Conservation (phyloP, 2,888 invertebrate species). For the Brachyptera risi region DNA sequence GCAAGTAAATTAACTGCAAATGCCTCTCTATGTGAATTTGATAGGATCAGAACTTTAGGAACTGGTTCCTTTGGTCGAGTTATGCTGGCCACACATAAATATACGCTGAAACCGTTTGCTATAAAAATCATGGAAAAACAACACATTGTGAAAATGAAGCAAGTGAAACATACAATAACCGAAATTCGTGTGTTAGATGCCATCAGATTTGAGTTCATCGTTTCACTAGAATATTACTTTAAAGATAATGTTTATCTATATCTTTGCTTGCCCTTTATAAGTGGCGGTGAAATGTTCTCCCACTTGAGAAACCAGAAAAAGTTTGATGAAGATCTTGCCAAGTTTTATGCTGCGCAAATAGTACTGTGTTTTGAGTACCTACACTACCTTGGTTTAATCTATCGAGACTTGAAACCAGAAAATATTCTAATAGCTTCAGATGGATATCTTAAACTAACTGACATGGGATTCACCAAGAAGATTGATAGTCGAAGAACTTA, state of each 20-base stretch:
- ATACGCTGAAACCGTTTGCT: conserved; percentile 20
- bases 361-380: conserved; percentile 28
- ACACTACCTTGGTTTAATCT: conserved; percentile 27
- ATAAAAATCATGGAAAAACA: conserved; percentile 28
- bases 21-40: conserved; percentile 14
- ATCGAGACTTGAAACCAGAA: conserved; percentile 32
- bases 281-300: conserved; percentile 30
- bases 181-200: conserved; percentile 27
- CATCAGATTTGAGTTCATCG: conserved; percentile 27
- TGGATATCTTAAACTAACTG: conserved; percentile 31
- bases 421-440: conserved; percentile 28
- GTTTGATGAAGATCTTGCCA: conserved; percentile 29
- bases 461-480: conserved; percentile 30
- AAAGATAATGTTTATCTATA: conserved; percentile 30
- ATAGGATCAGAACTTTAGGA: conserved; percentile 23
- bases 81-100: conserved; percentile 22
- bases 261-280: conserved; percentile 27
- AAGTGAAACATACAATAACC: conserved; percentile 26
- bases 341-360: conserved; percentile 32
- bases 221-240: conserved; percentile 23
- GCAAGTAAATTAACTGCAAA: background rate
- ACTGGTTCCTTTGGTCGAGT: conserved; percentile 29
- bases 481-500: conserved; percentile 21
- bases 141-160: conserved; percentile 26
- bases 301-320: conserved; percentile 21